Evolutionary conservation across 2,888 invertebrate genomes (phyloP), one percentile per base, ranked within the genome.

Genomic region (Palloptera scutellata): DNA sequence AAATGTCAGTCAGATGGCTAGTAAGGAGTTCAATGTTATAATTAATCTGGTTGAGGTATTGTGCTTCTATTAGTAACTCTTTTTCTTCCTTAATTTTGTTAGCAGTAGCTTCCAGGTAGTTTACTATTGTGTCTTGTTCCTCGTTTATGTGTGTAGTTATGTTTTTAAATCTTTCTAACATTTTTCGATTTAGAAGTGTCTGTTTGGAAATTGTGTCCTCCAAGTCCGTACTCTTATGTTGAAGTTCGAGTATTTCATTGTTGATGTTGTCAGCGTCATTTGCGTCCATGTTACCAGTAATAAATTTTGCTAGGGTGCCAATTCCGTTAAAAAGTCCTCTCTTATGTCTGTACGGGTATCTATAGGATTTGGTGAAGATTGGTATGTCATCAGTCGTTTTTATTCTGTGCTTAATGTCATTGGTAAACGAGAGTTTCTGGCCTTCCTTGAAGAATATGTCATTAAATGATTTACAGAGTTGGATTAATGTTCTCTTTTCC

Each of bases 241-340:
- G 17, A 13, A 65, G 51, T 30, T 64, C 19, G 8, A 48, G 43
- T 45, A 69, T 63, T 66, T 67, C 43, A 19, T 42, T 53, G 48
- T 70, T 62, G 19, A 70, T 65, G 19, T 57, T 51, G 19, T 61
- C 12, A n/a, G 61, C 64, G 54, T 68, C 68, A 11, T 59, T 62
- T 15, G 60, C 51, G 61, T 69, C 72, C 68, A 72, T 68, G 41
- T 72, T 72, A 41, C 65, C 72, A 13, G 71, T 69, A 12, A 71
- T 60, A 13, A 63, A 57, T 68, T 71, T 68, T 15, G 67, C 58
- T 58, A 68, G 41, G 8, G 43, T 66, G 1, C 69, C 64, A 12
- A 71, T 51, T 51, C 69, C 71, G 40, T 69, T 61, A 10, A 69
- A 55, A 1, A 71, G 61, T 54, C 61, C 69, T 66, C 67, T 40